phyloP scores from a whole-genome alignment of 2,888 invertebrate species.

The Orchesella flavescens region DNA sequence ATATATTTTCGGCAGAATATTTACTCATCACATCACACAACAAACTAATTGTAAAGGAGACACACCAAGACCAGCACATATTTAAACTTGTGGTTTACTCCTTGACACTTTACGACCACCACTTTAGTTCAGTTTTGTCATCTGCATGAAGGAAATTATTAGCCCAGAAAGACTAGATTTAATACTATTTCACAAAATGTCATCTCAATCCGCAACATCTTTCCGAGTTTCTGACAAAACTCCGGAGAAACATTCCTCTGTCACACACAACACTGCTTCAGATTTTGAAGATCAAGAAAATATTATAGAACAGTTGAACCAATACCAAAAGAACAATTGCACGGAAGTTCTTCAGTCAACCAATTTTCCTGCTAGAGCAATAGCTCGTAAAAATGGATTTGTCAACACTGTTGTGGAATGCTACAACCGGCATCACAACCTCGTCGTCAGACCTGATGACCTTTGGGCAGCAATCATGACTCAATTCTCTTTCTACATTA shows the following conservation, averaged over 20 bases:
- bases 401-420: conserved; percentile 33
- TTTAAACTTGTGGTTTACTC: too few relatives aligned
- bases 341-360: conserved; percentile 23
- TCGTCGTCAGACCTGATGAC: conserved; percentile 60
- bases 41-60: too few relatives aligned
- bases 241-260: not conserved
- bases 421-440: conserved; percentile 56
- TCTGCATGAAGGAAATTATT: too few relatives aligned
- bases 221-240: conserved; percentile 38
- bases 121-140: too few relatives aligned
- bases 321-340: conserved; percentile 21
- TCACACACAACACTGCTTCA: not conserved
- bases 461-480: conserved; percentile 64
- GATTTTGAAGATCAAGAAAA: not conserved
- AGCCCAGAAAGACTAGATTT: too few relatives aligned
- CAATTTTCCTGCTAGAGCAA: not conserved
- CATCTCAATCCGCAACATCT: conserved; percentile 17
- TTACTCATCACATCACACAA: too few relatives aligned
- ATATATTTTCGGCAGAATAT: too few relatives aligned
- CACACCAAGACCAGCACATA: too few relatives aligned
- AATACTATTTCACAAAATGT: too few relatives aligned
- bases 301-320: not conserved
- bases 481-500: conserved; percentile 64
- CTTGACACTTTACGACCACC: too few relatives aligned
- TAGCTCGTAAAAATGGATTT: conserved; percentile 44